Conservation (phyloP, 2,888 invertebrate species). For the Coremacera marginata region DNA sequence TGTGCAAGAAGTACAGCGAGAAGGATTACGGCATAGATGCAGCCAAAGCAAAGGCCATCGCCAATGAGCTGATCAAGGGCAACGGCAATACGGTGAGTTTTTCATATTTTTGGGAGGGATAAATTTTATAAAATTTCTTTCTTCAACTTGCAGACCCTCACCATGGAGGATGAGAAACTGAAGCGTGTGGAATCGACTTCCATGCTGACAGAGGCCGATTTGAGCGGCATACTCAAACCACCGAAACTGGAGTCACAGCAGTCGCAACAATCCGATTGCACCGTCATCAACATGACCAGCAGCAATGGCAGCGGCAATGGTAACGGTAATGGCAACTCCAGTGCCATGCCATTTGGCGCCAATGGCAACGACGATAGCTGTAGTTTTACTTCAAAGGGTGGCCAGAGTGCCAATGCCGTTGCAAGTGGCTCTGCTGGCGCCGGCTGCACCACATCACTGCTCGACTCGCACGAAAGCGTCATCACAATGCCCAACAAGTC, state of each 20-base stretch:
- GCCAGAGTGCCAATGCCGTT: constrained; percentile 67
- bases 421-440: constrained; percentile 64
- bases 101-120: too few relatives aligned
- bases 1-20: constrained; percentile 75
- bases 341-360: constrained; percentile 29
- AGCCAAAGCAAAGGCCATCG: constrained; percentile 62
- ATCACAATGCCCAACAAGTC: constrained; percentile 76
- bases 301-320: constrained; percentile 33
- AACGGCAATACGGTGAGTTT: constrained; percentile 47
- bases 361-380: constrained; percentile 57
- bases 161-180: constrained; percentile 70
- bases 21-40: constrained; percentile 61
- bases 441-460: constrained; percentile 79
- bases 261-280: constrained; percentile 64
- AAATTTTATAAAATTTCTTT: constrained; percentile 20
- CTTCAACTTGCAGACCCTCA: constrained; percentile 59
- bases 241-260: constrained; percentile 63
- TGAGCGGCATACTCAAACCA: constrained; percentile 70
- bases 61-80: constrained; percentile 74
- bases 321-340: constrained; percentile 20
- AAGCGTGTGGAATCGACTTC: constrained; percentile 70
- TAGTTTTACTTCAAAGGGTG: constrained; percentile 60
- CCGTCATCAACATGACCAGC: constrained; percentile 60
- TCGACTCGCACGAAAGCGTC: constrained; percentile 81
- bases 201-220: constrained; percentile 45